Evolutionary conservation across 2,888 invertebrate genomes (phyloP), one percentile per base, ranked within the genome.

Genomic region (Oxyteleia sp.): DNA sequence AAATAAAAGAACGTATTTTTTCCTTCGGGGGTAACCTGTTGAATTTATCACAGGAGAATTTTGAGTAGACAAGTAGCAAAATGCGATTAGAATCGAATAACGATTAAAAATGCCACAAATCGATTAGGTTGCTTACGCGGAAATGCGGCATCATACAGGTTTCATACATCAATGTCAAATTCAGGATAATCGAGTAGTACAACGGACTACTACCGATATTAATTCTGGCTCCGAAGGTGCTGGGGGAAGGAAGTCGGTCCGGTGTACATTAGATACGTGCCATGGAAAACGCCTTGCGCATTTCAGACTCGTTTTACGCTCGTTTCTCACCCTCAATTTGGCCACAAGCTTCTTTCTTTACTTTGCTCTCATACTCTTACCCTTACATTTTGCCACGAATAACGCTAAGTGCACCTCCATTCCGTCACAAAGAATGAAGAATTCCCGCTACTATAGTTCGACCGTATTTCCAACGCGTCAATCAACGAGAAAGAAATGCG

Each of bases 91-190:
- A 76, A 63, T 68, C 64, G 53, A 75, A 51, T 18, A n/a, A 32
- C 84, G 85, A 84, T 63, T 74, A 64, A 66, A 76, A 80, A 76
- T 64, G 32, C 59, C 16, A 29, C 43, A 53, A 75, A 85, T 82
- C 82, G 82, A 85, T 85, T 79, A 72, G 55, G 76, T 18, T 66
- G 71, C 71, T 82, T 72, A 80, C 66, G 68, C 43, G 55, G 26
- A 84, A 80, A 71, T 66, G 86, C 87, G 85, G 83, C 84, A 87
- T 88, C 89, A 87, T 87, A 87, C 88, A 85, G 81, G 74, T 79
- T 85, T 87, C 89, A 91, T 91, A 91, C 89, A 92, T 92, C 92
- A 91, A 89, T 87, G 92, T 91, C 92, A 89, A 87, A 88, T 87
- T 82, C 88, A 87, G 88, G 89, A 84, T 91, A 92, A 91, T 91